Evolutionary conservation across 2,888 invertebrate species (phyloP).

Genomic region (Eulithis testata): DNA sequence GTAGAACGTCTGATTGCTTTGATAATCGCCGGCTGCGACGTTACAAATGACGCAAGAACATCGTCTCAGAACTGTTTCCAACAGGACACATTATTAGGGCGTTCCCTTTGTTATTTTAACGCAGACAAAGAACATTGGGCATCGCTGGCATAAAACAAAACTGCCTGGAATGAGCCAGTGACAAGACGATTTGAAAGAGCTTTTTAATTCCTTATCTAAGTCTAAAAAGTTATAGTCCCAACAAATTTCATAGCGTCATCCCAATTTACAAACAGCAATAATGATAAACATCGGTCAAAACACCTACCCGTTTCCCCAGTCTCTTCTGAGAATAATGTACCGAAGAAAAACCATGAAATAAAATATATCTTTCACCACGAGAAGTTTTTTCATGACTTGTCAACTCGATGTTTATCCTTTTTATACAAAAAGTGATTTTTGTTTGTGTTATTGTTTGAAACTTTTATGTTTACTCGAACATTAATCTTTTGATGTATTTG

Average conservation of each 20-base stretch:
- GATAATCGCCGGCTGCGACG: slow-evolving; percentile 75
- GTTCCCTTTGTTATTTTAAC: slow-evolving; percentile 41
- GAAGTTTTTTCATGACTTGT: slow-evolving; percentile 22
- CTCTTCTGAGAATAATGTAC: slow-evolving; percentile 4
- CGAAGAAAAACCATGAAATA: slow-evolving; percentile 5
- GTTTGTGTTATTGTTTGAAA: slow-evolving; percentile 5
- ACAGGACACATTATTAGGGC: slow-evolving; percentile 53
- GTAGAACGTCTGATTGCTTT: slow-evolving; percentile 76
- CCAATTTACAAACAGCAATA: too few species aligned
- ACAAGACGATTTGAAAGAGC: not conserved
- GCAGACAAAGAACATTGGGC: slow-evolving; percentile 17
- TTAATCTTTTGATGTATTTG: too few species aligned
- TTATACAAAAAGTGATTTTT: slow-evolving; percentile 1
- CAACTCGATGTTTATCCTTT: slow-evolving; percentile 26
- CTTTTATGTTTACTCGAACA: not conserved
- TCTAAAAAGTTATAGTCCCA: not conserved
- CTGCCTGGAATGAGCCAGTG: not conserved
- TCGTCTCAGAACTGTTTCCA: slow-evolving; percentile 57
- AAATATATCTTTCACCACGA: slow-evolving; percentile 13
- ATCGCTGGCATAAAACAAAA: not conserved
- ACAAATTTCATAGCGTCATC: too few species aligned
- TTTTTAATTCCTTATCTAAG: not conserved
- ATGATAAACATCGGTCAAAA: not conserved
- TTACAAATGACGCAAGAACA: slow-evolving; percentile 74
- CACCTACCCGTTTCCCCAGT: not conserved